Evolutionary conservation across 2,797 vertebrate genomes (phyloP), one percentile per base, ranked within the genome.

Genomic region (Xerus rutilus): DNA sequence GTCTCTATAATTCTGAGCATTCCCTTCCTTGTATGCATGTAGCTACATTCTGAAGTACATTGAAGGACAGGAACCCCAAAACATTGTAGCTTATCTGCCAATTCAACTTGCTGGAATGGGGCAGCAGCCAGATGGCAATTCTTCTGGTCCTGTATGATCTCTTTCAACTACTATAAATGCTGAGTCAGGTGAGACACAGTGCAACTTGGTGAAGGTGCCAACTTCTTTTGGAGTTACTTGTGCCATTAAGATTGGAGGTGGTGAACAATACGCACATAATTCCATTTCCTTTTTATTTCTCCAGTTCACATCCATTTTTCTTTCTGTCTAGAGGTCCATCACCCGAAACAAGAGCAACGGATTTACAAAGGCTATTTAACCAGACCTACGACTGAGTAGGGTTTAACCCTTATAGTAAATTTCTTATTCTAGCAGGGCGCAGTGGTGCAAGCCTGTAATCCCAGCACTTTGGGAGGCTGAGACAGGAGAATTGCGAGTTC

Each of bases 241-340:
- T 0, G 7, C 32, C 30, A 7, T 11, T 0, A 43, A n/a, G 17
- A 65, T 32, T 0, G 1, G 12, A 62, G n/a, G 25, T n/a, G 7
- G 43, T 21, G 28, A 77, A 57, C 52, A 79, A 59, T 15, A 82
- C 6, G 59, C 45, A 28, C 0, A 1, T 4, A 39, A 39, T 93
- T 52, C 30, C 8, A 49, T n/a, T 9, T 52, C 32, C 5, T 8
- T 7, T 52, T 13, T 45, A 1, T n/a, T 52, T 30, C 52, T 21
- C 32, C 35, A 67, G 13, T 73, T 84, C 12, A 67, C 30, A 67
- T 72, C 7, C 25, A 32, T 35, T 20, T 93, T 65, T 54, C 20
- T 47, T 82, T 78, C 45, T 57, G n/a, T 65, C 28, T n/a, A 3
- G 5, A 17, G 10, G 45, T 11, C 2, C 54, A 59, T 28, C 7